Percentiles rank a stretch among this genome's conserved stretches.
phyloP scores from a whole-genome alignment of 2,113 vertebrate genomes.

The Tragelaphus scriptus region DNA sequence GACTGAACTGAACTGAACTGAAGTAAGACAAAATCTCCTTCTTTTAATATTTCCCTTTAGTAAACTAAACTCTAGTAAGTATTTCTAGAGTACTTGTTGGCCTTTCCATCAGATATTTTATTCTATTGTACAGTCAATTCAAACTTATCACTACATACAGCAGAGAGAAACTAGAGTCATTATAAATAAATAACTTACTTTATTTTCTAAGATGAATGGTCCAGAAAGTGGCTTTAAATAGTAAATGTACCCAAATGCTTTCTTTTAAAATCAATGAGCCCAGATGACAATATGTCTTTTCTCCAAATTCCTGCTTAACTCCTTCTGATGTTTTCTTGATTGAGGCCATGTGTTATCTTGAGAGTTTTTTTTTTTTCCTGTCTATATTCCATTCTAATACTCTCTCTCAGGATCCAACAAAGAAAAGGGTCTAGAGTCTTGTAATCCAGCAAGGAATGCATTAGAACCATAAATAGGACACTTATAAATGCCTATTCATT shows the following conservation, averaged over 20 bases:
- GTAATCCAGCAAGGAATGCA: neutral
- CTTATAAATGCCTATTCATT: neutral
- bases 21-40: neutral
- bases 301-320: slow-evolving; percentile 25
- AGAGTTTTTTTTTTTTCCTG: neutral
- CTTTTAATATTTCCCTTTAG: neutral
- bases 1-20: neutral
- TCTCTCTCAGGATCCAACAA: neutral
- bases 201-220: neutral
- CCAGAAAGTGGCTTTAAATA: slow-evolving; percentile 30
- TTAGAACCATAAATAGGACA: neutral
- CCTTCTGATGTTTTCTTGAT: slow-evolving; percentile 23
- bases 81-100: neutral
- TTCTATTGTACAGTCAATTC: neutral
- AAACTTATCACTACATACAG: neutral
- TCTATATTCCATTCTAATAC: neutral
- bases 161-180: neutral
- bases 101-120: neutral
- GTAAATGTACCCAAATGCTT: slow-evolving; percentile 12
- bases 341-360: slow-evolving; percentile 39
- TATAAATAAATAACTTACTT: neutral
- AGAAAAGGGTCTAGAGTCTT: neutral
- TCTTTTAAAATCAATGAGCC: slow-evolving; percentile 37
- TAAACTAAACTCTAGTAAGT: neutral
- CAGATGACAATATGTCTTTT: slow-evolving; percentile 15